A percentile compares a stretch with the other conserved stretches of the same genome.
phyloP scores from a whole-genome alignment of 1,140 invertebrate genomes.

The Paracyclopina nana region DNA sequence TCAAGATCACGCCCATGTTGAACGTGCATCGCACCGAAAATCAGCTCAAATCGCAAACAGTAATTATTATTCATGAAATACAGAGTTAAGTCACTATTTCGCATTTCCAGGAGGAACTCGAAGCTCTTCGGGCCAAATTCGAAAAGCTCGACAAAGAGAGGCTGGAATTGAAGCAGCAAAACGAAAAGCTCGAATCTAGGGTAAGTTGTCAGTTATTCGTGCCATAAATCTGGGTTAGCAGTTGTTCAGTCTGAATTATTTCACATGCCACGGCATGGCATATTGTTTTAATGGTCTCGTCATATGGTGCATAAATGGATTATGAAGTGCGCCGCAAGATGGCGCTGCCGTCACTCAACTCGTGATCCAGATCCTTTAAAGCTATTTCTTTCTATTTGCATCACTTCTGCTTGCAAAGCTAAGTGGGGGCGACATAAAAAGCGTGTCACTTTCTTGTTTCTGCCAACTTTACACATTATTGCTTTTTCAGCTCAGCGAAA shows the following conservation, averaged over 20 bases:
- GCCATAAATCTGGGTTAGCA: too few species aligned
- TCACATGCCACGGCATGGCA: too few species aligned
- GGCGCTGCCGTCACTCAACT: too few species aligned
- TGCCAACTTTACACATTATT: slow-evolving; percentile 20
- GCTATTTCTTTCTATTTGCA: slow-evolving; percentile 18
- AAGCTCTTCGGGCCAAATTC: slow-evolving; percentile 51
- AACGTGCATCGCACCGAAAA: slow-evolving; percentile 84
- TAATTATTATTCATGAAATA: neutral
- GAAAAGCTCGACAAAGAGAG: slow-evolving; percentile 70
- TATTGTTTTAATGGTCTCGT: too few species aligned
- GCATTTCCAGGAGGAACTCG: slow-evolving; percentile 52
- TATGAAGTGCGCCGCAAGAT: too few species aligned
- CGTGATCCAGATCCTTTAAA: neutral
- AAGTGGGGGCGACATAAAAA: neutral
- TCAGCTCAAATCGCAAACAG: slow-evolving; percentile 38
- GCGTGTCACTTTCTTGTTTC: slow-evolving; percentile 20
- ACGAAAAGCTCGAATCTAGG: slow-evolving; percentile 70
- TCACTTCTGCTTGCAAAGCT: neutral
- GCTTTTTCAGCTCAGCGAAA: slow-evolving; percentile 53
- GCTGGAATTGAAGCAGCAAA: slow-evolving; percentile 59
- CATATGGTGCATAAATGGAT: too few species aligned
- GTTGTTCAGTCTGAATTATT: too few species aligned
- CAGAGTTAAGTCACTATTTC: slow-evolving; percentile 20
- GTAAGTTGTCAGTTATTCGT: too few species aligned
- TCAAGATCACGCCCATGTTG: slow-evolving; percentile 66